Base-by-base conservation (phyloP, 2,113 vertebrate genomes). In the Hypocryptadius cinnamomeus region DNA sequence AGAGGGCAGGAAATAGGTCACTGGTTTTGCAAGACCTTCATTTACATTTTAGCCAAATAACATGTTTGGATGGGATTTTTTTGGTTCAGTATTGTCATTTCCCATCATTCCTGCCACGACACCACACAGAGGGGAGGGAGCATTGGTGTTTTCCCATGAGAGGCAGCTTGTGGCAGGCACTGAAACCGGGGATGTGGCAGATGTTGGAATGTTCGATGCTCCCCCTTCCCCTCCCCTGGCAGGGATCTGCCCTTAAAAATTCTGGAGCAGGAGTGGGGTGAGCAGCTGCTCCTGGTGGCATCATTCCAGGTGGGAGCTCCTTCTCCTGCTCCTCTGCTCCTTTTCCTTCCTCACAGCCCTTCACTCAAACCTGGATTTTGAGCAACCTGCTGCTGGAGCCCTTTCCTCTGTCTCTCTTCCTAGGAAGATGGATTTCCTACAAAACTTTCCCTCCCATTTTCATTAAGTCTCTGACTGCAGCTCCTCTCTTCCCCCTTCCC, bases 201-300 rank as follows among this genome's bases (percentile, higher is more conserved):
- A 68, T 40, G 42, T 2, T 10, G 51, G 66, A 18, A 68, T 40
- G 42, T 2, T 10, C 47, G 66, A 18, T 6, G 8, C 21, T 61
- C 11, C 14, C 42, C 30, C 31, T 47, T 40, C 28, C 40, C 73
- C 45, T 64, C 15, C 35, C 70, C 76, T 17, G 33, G 79, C 79
- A 88, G 35, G 23, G 65, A 51, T 44, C 56, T 68, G 48, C 44
- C 53, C 35, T 25, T 9, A 1, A 10, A 1, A 79, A 61, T 31
- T 45, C n/a, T 59, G 74, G 61, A 89, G 65, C 11, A 1, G 0
- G 7, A 87, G 45, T 2, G 1, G 20, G 66, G 10, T 0, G 1
- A 95, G 72, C 79, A 92, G 82, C 82, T 93, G 82, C 56, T 80
- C 56, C 9, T 3, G 1, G 60, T 68, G 93, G 72, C 83, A 64